Percentiles rank a stretch among this genome's conserved stretches.
phyloP scores from a whole-genome alignment of 2,888 invertebrate species.

The Subacronicta megacephala region DNA sequence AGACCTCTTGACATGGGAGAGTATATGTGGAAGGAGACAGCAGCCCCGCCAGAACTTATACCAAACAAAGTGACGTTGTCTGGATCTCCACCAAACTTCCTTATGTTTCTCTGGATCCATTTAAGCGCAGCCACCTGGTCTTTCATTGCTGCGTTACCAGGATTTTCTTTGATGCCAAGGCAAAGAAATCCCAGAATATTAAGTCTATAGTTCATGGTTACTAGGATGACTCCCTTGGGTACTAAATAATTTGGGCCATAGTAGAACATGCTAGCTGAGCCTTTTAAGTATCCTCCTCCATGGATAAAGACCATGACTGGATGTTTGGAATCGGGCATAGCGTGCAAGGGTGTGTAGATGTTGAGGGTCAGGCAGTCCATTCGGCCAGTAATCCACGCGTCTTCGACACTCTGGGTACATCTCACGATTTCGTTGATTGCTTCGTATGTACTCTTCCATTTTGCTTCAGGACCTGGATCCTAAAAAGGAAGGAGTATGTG shows the following conservation, averaged over 20 bases:
- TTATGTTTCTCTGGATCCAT: conserved; percentile 77
- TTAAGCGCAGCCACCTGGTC: conserved; percentile 78
- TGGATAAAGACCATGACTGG: conserved; percentile 84
- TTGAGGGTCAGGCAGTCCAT: conserved; percentile 76
- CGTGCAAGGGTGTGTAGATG: conserved; percentile 71
- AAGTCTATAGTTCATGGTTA: conserved; percentile 79
- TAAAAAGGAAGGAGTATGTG: conserved; percentile 51
- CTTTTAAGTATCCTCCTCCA: conserved; percentile 79
- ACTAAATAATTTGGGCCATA: conserved; percentile 79
- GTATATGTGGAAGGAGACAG: conserved; percentile 76
- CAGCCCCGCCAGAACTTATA: conserved; percentile 79
- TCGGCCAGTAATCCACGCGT: conserved; percentile 60
- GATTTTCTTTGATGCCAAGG: conserved; percentile 76
- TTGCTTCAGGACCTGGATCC: conserved; percentile 77
- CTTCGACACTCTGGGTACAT: conserved; percentile 69
- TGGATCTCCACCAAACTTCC: conserved; percentile 76
- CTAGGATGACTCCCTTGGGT: conserved; percentile 74
- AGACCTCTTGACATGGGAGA: conserved; percentile 80
- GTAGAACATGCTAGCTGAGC: conserved; percentile 66
- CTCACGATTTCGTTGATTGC: conserved; percentile 73
- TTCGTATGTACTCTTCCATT: conserved; percentile 74
- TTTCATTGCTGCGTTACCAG: conserved; percentile 80
- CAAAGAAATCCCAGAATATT: conserved; percentile 79
- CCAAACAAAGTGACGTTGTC: conserved; percentile 79
- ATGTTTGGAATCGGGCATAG: conserved; percentile 50